Base-by-base conservation (phyloP, 2,113 vertebrate species). In the Sinocyclocheilus anophthalmus region DNA sequence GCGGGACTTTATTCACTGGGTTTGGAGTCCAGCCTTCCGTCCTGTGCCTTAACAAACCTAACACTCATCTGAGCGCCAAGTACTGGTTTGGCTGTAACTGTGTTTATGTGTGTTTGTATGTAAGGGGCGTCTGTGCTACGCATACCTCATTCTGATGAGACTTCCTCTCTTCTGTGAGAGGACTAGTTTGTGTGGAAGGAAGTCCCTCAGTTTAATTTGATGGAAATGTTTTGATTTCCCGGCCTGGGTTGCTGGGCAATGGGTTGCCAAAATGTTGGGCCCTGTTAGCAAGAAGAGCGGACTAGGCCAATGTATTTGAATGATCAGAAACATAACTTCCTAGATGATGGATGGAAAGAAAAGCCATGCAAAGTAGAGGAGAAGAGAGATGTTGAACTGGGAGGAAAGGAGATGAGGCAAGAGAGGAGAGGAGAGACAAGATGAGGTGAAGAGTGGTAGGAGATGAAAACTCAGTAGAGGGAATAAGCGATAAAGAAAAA, bases 211-310 rank as follows among this genome's bases (percentile, higher is more conserved):
- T 87, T 88, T 72, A 73, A 72, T 83, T 26, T 86, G 61, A 88
- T 87, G 83, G 76, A 88, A 88, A 84, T 81, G 50, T 85, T 88
- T 88, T 80, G 61, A 76, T 85, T 88, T 75, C 65, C 76, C 70
- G 61, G 57, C 84, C 18, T 57, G 10, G 22, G 81, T 92, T 89
- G 91, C 86, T 81, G 87, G 88, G 90, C 73, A 91, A 87, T 82
- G 63, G 57, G 48, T 76, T 85, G 61, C 67, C 39, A 76, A 81
- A 63, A 3, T 26, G 20, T 33, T 65, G 39, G 48, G 48, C 63
- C 7, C 48, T 59, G 67, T 10, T 79, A 39, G 18, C 30, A 37
- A 59, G 10, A 55, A 9, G 9, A 57, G 18, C 10, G 5, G 14
- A 39, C 5, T 79, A n/a, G 33, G 7, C 12, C 9, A 0, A 37